These are phyloP conservation scores for Cheilosia urbana DNA, from an alignment of 2,888 invertebrate species.

Conservation along the genomic window DNA sequence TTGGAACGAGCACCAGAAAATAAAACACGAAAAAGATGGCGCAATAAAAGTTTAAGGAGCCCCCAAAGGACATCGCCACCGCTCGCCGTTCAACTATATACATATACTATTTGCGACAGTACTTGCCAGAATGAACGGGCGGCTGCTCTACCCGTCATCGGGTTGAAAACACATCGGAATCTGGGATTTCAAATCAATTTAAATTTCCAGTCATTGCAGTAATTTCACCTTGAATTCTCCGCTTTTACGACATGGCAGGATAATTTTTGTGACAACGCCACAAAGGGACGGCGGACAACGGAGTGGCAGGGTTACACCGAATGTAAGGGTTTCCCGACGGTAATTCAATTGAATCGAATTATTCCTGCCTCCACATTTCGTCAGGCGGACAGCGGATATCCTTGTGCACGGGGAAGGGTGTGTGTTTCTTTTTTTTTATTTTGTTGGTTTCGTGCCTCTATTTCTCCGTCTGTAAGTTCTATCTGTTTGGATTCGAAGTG, in stretches of 20 bases:
- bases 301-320: slow-evolving; percentile 21
- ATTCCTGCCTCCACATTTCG: slow-evolving; percentile 21
- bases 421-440: background rate
- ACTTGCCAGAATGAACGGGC: background rate
- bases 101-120: background rate
- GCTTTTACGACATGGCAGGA: slow-evolving; percentile 54
- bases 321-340: slow-evolving; percentile 25
- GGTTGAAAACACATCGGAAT: slow-evolving; percentile 50
- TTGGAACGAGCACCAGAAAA: slow-evolving; percentile 16
- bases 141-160: slow-evolving; percentile 1
- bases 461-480: background rate
- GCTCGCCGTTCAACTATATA: background rate
- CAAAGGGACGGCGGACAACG: background rate
- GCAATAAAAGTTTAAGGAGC: slow-evolving; percentile 59
- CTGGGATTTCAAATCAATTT: slow-evolving; percentile 73
- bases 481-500: slow-evolving; percentile 44
- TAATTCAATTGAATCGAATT: slow-evolving; percentile 62
- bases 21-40: slow-evolving; percentile 34
- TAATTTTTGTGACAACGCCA: slow-evolving; percentile 47
- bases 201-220: slow-evolving; percentile 69
- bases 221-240: slow-evolving; percentile 66
- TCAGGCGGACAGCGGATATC: slow-evolving; percentile 29
- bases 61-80: slow-evolving; percentile 28
- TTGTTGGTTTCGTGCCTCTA: background rate
- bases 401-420: background rate